Conservation (phyloP, 2,888 invertebrate species). For the Acronicta alni region DNA sequence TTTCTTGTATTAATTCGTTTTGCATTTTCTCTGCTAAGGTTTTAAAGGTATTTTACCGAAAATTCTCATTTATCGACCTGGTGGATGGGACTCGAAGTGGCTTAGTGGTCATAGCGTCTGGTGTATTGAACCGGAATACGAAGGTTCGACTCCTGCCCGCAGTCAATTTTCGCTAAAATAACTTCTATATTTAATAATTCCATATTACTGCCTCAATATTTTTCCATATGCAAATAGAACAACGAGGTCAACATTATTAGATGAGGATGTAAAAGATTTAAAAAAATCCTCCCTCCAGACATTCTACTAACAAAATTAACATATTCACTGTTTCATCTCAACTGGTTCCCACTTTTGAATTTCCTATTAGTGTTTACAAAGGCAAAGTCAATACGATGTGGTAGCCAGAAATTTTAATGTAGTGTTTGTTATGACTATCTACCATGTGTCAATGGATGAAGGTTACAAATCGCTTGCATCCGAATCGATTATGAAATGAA, state of each 20-base stretch:
- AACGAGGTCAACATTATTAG: slow-evolving; percentile 40
- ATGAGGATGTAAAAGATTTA: slow-evolving; percentile 56
- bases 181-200: neutral
- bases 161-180: no score
- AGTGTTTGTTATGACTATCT: slow-evolving; percentile 46
- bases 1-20: no score
- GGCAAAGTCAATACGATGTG: slow-evolving; percentile 83
- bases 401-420: slow-evolving; percentile 77
- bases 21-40: no score
- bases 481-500: slow-evolving; percentile 72
- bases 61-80: no score
- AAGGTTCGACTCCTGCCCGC: no score
- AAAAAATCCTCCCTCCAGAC: slow-evolving; percentile 59
- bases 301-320: slow-evolving; percentile 80
- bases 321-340: slow-evolving; percentile 87
- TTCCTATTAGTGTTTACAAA: slow-evolving; percentile 88
- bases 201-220: slow-evolving; percentile 30
- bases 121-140: no score
- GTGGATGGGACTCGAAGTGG: no score
- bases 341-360: slow-evolving; percentile 87
- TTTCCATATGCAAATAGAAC: slow-evolving; percentile 41
- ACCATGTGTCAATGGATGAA: slow-evolving; percentile 50
- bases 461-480: slow-evolving; percentile 54
- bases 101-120: no score
- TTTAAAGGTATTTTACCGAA: no score